Percentiles rank a stretch among this genome's conserved stretches.
phyloP scores from a whole-genome alignment of 2,888 invertebrate species.

The Hydropsyche betteni region DNA sequence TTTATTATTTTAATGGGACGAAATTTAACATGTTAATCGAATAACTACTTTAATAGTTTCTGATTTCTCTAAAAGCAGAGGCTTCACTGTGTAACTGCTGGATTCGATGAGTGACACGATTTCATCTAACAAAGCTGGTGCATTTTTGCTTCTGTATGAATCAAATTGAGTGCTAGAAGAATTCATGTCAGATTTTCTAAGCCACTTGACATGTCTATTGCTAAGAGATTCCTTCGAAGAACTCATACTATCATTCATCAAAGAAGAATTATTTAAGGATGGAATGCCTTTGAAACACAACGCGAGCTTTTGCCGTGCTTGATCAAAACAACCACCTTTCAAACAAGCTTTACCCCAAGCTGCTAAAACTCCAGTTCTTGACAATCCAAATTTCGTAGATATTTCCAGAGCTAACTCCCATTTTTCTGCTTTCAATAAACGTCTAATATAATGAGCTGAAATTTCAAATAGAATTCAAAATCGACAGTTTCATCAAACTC shows the following conservation, averaged over 20 bases:
- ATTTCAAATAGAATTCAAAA: neutral
- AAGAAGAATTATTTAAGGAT: neutral
- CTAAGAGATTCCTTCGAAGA: conserved; percentile 37
- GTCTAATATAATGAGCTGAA: conserved; percentile 72
- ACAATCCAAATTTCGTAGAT: conserved; percentile 86
- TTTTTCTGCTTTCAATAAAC: conserved; percentile 83
- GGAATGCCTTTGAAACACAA: conserved; percentile 60
- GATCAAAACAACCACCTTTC: conserved; percentile 79
- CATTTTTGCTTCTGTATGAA: conserved; percentile 65
- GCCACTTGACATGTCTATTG: conserved; percentile 16
- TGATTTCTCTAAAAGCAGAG: conserved; percentile 62
- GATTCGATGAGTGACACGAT: conserved; percentile 75
- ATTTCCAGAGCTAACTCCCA: conserved; percentile 86
- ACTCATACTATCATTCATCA: conserved; percentile 20
- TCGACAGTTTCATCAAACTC: neutral
- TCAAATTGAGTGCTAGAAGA: conserved; percentile 60
- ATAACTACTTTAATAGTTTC: conserved; percentile 59
- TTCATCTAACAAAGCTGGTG: conserved; percentile 75
- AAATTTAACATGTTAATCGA: no score
- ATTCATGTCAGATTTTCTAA: conserved; percentile 58
- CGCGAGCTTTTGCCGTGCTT: conserved; percentile 79
- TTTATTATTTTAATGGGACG: no score
- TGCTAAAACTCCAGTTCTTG: conserved; percentile 82
- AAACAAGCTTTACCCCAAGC: conserved; percentile 89
- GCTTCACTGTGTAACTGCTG: conserved; percentile 66